These are phyloP conservation scores for Spilarctia lutea DNA, from an alignment of 2,888 invertebrate genomes.

Conservation along the genomic window DNA sequence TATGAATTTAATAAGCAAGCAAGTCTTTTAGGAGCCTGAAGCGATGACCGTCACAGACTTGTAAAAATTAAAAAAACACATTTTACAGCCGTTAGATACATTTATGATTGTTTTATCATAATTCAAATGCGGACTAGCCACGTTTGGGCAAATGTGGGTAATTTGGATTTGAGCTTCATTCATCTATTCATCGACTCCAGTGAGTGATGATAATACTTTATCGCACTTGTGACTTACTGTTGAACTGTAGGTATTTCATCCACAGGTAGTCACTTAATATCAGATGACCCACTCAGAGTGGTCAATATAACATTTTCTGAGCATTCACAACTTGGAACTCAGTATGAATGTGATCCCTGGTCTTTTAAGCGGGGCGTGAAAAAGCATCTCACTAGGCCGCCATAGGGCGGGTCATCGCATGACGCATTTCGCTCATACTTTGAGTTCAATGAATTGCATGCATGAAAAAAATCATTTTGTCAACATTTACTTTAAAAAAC, in stretches of 20 bases:
- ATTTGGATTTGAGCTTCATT: not conserved
- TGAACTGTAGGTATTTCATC: not conserved
- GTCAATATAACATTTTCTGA: too few relatives aligned
- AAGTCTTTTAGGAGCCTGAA: not conserved
- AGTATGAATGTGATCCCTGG: too few relatives aligned
- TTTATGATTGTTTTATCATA: not conserved
- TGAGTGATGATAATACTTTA: not conserved
- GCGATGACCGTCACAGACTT: too few relatives aligned
- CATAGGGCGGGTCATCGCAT: too few relatives aligned
- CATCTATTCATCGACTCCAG: not conserved
- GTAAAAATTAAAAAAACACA: not conserved
- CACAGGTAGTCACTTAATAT: not conserved
- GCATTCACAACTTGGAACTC: too few relatives aligned
- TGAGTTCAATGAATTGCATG: too few relatives aligned
- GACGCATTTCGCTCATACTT: too few relatives aligned
- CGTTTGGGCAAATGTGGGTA: not conserved
- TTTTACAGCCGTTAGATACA: not conserved
- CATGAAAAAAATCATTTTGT: too few relatives aligned
- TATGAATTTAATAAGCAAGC: not conserved
- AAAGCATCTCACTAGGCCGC: too few relatives aligned
- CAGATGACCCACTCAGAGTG: not conserved
- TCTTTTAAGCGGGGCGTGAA: too few relatives aligned
- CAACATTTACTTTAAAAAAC: too few relatives aligned
- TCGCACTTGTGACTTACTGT: not conserved
- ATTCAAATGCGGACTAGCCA: not conserved